These are phyloP conservation scores for Smutsia temminckii DNA, from an alignment of 2,797 vertebrate genomes.

Conservation along the genomic window DNA sequence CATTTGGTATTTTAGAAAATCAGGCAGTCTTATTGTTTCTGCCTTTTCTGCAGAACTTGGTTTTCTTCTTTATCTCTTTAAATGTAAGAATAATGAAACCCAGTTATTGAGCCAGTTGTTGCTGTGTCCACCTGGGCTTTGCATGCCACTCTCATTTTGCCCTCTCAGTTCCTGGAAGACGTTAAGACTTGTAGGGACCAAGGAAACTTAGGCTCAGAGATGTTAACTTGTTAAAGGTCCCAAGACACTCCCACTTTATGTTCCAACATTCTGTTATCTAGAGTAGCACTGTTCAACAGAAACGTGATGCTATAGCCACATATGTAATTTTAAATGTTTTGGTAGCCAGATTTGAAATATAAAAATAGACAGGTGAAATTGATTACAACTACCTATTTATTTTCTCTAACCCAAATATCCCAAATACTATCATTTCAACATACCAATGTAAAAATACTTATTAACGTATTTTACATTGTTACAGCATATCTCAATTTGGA, in stretches of 20 bases:
- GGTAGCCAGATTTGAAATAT: background rate
- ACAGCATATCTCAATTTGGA: background rate
- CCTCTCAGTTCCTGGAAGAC: background rate
- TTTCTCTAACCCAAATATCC: constrained; percentile 1
- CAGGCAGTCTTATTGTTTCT: background rate
- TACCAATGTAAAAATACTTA: background rate
- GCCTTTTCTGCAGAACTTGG: background rate
- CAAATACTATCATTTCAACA: background rate
- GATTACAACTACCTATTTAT: background rate
- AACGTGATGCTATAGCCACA: background rate
- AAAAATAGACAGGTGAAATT: background rate
- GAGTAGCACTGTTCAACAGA: background rate
- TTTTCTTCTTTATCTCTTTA: constrained; percentile 42
- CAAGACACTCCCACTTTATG: background rate
- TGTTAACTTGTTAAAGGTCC: background rate
- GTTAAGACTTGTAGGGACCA: background rate
- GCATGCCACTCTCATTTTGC: background rate
- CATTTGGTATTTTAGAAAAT: background rate
- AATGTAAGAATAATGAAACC: background rate
- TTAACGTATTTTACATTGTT: background rate
- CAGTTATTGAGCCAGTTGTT: background rate
- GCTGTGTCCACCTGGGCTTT: background rate
- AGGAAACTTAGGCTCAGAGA: background rate
- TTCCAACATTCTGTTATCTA: background rate
- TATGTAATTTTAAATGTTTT: background rate